Base-by-base conservation (phyloP, 2,888 invertebrate species). In the Eueremaeus valkanovi region DNA sequence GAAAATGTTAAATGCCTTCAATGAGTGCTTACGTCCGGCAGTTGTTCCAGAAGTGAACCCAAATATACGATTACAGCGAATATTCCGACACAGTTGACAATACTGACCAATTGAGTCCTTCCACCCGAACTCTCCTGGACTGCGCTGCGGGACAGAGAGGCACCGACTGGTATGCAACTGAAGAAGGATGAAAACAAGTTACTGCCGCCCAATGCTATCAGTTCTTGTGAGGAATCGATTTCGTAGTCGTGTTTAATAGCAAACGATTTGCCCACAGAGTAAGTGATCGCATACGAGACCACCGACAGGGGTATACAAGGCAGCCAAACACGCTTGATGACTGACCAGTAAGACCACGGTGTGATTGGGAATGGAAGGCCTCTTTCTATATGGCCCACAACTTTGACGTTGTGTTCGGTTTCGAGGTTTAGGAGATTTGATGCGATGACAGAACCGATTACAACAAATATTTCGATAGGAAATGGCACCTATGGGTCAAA, bases 81-180 rank as follows among this genome's bases (percentile, higher is more conserved):
- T 24, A 96, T 84, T 40, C 94, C 85, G 0, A 83, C 73, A 76
- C 91, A 90, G 6, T 93, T 92, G 73, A 95, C 87, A 27, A 93
- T 81, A 0, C 92, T 90, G 1, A 93, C 91, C 58, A 92, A 83
- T 9, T 77, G 36, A 85, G 94, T 92, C 81, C 89, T 90, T 42
- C 92, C 92, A 13, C 95, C 95, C 0, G 92, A 92, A 79, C 89
- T 87, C 80, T 92, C 90, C 81, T 94, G 94, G 73, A 95, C 92
- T 27, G 86, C 80, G 77, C 85, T 85, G 74, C 86, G 80, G 13
- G 86, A 85, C 70, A 86, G 80, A 0, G 86, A 86, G 24, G 84
- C 85, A 13, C 84, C 83, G 13, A 83, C 82, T 3, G 84, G 84
- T 79, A 84, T 84, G 73, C 85, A 83, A 6, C 83, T 83, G 80